A percentile compares a stretch with the other conserved stretches of the same genome.
phyloP scores from a whole-genome alignment of 2,888 invertebrate species.

The Athetis lepigone region DNA sequence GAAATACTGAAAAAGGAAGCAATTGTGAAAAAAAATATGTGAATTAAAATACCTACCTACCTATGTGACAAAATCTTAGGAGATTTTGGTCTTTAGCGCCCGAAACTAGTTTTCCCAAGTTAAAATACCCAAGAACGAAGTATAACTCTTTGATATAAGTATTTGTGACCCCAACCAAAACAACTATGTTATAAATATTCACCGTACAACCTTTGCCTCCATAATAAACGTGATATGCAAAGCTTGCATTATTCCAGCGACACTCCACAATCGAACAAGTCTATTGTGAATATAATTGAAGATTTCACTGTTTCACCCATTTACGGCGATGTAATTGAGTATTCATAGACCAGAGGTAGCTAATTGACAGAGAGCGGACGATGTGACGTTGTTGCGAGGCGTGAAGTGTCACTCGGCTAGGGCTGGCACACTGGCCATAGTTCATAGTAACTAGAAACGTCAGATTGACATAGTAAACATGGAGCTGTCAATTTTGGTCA shows the following conservation, averaged over 20 bases:
- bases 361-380: constrained; percentile 77
- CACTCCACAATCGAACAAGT: constrained; percentile 31
- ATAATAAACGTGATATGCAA: constrained; percentile 34
- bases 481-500: constrained; percentile 7
- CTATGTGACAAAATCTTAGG: too few species aligned
- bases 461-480: not conserved
- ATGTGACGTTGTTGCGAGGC: constrained; percentile 65
- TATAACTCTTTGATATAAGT: not conserved
- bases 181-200: constrained; percentile 6
- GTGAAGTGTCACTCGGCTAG: constrained; percentile 54
- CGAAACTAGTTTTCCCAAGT: too few species aligned
- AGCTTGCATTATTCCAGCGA: constrained; percentile 37
- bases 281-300: constrained; percentile 70
- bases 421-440: constrained; percentile 15
- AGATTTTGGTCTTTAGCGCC: too few species aligned
- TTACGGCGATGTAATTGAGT: constrained; percentile 75
- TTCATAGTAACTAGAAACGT: not conserved
- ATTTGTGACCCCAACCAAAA: not conserved
- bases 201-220: constrained; percentile 1
- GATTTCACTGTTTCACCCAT: constrained; percentile 66
- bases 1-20: too few species aligned
- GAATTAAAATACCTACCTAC: too few species aligned
- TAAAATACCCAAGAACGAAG: not conserved
- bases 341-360: constrained; percentile 71
- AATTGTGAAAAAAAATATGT: too few species aligned